phyloP scores from a whole-genome alignment of 2,113 vertebrate genomes.

The Callionymus lyra region DNA sequence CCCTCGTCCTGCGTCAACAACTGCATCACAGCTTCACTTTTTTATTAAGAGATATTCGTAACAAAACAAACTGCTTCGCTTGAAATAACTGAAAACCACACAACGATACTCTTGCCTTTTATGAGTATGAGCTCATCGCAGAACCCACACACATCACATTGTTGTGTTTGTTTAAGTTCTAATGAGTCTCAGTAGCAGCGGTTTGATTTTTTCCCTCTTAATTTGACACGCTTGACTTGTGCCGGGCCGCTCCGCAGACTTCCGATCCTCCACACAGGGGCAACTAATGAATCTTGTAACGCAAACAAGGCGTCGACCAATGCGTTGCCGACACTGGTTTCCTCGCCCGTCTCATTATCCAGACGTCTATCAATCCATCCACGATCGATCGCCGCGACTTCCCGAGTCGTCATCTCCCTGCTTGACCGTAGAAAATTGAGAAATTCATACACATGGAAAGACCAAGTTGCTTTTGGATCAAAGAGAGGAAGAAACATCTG shows the following conservation, averaged over 20 bases:
- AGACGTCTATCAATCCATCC: too few species aligned
- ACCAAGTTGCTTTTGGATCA: constrained; percentile 15
- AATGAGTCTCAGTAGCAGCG: constrained; percentile 4
- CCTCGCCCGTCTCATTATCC: constrained; percentile 1
- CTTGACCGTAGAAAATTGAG: too few species aligned
- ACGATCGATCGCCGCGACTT: too few species aligned
- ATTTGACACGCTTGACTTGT: constrained; percentile 6
- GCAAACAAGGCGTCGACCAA: constrained; percentile 3
- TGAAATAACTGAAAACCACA: too few species aligned
- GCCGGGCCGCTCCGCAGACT: neutral
- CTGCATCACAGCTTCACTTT: too few species aligned
- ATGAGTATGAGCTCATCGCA: too few species aligned
- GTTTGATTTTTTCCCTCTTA: neutral
- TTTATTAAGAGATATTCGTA: too few species aligned
- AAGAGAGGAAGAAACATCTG: constrained; percentile 17
- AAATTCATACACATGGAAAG: constrained; percentile 5
- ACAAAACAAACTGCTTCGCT: too few species aligned
- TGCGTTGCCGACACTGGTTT: neutral
- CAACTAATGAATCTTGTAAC: constrained; percentile 4
- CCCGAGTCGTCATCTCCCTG: too few species aligned
- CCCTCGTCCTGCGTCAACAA: too few species aligned
- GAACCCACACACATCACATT: too few species aligned
- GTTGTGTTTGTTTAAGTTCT: neutral
- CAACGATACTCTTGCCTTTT: too few species aligned
- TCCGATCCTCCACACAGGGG: neutral